Evolutionary conservation across 1,140 invertebrate species (phyloP), one percentile per base, ranked within the genome.

Genomic region (Ceratina japonica): DNA sequence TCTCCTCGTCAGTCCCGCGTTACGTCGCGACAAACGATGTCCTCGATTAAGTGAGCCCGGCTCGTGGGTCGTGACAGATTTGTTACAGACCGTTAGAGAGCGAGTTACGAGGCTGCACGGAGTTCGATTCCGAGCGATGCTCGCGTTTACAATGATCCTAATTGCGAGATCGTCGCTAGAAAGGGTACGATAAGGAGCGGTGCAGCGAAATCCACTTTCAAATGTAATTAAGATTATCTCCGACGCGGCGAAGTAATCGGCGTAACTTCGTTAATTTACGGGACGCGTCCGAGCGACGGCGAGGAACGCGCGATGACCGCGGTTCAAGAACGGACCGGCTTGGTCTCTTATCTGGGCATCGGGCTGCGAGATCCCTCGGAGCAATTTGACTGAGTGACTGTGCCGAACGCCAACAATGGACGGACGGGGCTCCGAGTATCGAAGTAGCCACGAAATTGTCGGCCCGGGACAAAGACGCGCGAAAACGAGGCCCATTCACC

Each of bases 381-480:
- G 31, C 66, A 84, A 84, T 84, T 84, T 80, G 79, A 83, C 61
- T 54, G 61, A 79, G 64, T 84, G 82, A 84, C 82, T 73, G 13
- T 71, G 82, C 82, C 59, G 77, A 84, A 83, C 62, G 75, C 27
- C 66, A 64, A 79, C 69, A 79, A 73, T 79, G 61, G 31, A 15
- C 24, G 12, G 73, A 37, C 15, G 12, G 3, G 24, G n/a, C n/a
- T 62, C 20, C 5, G 51, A 69, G 49, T 56, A 44, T 22, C 18
- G 13, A 15, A 22, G 27, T 71, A 77, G 61, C 58, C 27, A 0
- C 65, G 58, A 49, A 51, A 37, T 61, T 58, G 64, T 64, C 71
- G 37, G 31, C 12, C 0, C 18, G 13, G 22, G 18, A 76, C 74
- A 76, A 76, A 59, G 65, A 44, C 31, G 22, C 54, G 74, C 64